phyloP scores from a whole-genome alignment of 2,113 vertebrate genomes.

The Marmota flaviventris region DNA sequence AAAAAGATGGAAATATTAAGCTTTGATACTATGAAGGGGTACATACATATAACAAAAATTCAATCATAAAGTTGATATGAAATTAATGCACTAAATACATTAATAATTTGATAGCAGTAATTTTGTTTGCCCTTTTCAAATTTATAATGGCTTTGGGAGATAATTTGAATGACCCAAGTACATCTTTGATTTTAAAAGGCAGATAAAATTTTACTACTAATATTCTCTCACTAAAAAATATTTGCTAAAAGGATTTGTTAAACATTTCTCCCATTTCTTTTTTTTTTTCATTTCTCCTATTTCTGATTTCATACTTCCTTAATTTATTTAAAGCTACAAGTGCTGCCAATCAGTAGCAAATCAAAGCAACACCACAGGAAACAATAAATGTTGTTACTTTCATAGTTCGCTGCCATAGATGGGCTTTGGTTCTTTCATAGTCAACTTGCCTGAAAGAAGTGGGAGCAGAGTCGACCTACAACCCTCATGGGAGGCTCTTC shows the following conservation, averaged over 20 bases:
- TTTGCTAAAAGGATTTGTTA: constrained; percentile 54
- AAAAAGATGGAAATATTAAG: constrained; percentile 45
- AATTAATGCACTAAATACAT: constrained; percentile 2
- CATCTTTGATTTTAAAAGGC: constrained; percentile 48
- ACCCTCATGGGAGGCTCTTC: neutral
- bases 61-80: constrained; percentile 37
- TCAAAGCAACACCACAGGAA: constrained; percentile 72
- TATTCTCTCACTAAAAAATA: constrained; percentile 57
- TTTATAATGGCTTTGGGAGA: constrained; percentile 19
- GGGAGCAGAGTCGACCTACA: neutral
- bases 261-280: constrained; percentile 64
- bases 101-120: constrained; percentile 13
- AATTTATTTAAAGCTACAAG: constrained; percentile 65
- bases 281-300: constrained; percentile 43
- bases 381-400: constrained; percentile 62
- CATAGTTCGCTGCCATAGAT: neutral
- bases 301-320: constrained; percentile 65
- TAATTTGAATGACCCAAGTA: constrained; percentile 50
- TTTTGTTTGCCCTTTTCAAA: constrained; percentile 55
- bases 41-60: constrained; percentile 42
- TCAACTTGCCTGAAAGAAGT: neutral
- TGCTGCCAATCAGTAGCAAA: constrained; percentile 49
- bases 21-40: neutral
- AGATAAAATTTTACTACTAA: constrained; percentile 38
- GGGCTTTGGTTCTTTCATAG: neutral